Evolutionary conservation across 2,888 invertebrate species (phyloP).

Genomic region (Salpingus planirostris): DNA sequence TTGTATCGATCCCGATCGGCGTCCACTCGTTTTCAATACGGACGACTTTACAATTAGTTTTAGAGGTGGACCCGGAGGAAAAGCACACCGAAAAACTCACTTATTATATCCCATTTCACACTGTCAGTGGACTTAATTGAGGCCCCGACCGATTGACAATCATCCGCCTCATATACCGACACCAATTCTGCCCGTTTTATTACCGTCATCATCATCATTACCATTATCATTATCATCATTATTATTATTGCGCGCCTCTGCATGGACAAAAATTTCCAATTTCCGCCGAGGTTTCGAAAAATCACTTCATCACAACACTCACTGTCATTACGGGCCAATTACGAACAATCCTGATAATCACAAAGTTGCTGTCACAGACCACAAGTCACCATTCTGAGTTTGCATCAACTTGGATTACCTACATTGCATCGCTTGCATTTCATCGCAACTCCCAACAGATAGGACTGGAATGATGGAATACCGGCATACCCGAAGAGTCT

Average conservation of each 20-base stretch:
- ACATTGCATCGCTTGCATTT: too few species aligned
- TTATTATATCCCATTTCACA: constrained; percentile 17
- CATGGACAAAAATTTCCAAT: constrained; percentile 5
- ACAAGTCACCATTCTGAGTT: too few species aligned
- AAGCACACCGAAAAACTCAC: constrained; percentile 14
- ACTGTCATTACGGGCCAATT: too few species aligned
- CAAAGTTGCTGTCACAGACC: too few species aligned
- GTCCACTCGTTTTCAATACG: constrained; percentile 16
- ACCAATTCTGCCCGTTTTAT: constrained; percentile 8
- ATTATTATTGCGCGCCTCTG: constrained; percentile 7
- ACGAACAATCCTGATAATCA: too few species aligned
- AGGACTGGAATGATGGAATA: too few species aligned
- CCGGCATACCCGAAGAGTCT: too few species aligned
- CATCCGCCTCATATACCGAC: constrained; percentile 9
- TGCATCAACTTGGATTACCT: too few species aligned
- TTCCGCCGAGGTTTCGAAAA: constrained; percentile 2
- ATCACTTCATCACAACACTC: too few species aligned
- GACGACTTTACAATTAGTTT: constrained; percentile 14
- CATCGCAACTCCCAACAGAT: too few species aligned
- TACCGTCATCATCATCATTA: constrained; percentile 5
- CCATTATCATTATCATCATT: background rate
- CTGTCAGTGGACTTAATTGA: constrained; percentile 16
- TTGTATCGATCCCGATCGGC: constrained; percentile 16
- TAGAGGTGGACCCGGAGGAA: too few species aligned
- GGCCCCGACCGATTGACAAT: constrained; percentile 12